Base-by-base conservation (phyloP, 2,797 vertebrate genomes). In the Hafferia zeledoni region DNA sequence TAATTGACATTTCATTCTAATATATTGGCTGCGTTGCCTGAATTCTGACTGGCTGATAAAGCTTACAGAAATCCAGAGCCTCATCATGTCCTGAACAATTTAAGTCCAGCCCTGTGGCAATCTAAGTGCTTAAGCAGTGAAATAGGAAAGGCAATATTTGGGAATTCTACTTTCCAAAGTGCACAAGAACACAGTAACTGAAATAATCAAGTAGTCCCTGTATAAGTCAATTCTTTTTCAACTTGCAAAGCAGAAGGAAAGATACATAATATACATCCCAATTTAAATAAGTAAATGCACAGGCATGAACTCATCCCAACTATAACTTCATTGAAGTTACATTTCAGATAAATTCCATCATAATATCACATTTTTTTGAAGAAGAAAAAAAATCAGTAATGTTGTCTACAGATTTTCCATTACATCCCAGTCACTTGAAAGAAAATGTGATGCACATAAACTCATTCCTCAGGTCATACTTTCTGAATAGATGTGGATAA, bases 1-100 rank as follows among this genome's bases (percentile, higher is more conserved):
- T 95, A 96, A 96, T 96, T 95, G 94, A 72, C 94, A 92, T 94
- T 97, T 96, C 92, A 92, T 94, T 97, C 94, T 93, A 94, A 93
- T 70, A 68, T 65, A 93, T 83, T 86, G 78, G 33, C 77, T 95
- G 57, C 63, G 61, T 95, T 94, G 78, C 70, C 50, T 92, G 77
- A 90, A 94, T 95, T 92, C 78, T 92, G 92, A 86, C 72, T 92
- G 74, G 44, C 30, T 95, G 92, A 89, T 89, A 88, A 96, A 94
- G 33, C 75, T 81, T 52, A 79, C 3, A 8, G 56, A 96, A 96
- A 95, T 94, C 78, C 86, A 85, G 55, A 84, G 77, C 76, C 77
- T 94, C 86, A 89, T 95, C 85, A 77, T 67, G 67, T 91, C 65
- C 68, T 82, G 68, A 87, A 85, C 44, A 93, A 84, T 84, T 95